phyloP scores from a whole-genome alignment of 2,113 vertebrate genomes.

The Terrapene triunguis region DNA sequence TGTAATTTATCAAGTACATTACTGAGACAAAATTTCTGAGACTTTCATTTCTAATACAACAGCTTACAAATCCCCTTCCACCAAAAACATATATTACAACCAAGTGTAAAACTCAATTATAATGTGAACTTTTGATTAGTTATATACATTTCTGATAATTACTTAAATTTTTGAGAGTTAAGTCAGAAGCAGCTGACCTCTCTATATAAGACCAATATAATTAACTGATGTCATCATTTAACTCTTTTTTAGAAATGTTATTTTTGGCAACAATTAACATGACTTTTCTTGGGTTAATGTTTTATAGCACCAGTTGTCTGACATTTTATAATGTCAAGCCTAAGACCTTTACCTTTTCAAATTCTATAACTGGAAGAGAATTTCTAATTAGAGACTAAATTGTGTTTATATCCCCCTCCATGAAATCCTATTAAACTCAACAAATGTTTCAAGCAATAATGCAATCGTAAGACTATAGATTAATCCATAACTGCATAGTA shows the following conservation, averaged over 20 bases:
- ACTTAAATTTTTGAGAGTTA: background rate
- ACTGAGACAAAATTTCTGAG: background rate
- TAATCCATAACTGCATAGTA: background rate
- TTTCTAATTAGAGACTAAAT: background rate
- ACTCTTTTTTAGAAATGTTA: background rate
- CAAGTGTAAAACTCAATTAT: background rate
- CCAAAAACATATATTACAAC: background rate
- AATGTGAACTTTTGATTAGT: background rate
- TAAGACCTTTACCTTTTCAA: background rate
- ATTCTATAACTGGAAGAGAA: background rate
- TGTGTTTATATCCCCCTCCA: background rate
- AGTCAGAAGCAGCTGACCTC: background rate
- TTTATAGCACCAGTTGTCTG: background rate
- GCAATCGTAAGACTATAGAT: background rate
- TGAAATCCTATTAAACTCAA: background rate
- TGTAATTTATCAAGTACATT: background rate
- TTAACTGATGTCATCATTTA: background rate
- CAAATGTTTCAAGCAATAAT: background rate
- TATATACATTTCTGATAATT: background rate
- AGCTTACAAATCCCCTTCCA: background rate
- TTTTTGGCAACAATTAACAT: background rate
- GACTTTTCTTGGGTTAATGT: background rate
- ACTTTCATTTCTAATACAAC: background rate
- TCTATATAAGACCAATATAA: background rate
- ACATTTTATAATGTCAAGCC: background rate